Percentiles rank a stretch among this genome's conserved stretches.
Conservation (phyloP, 1,140 invertebrate genomes). For the Aphidius gifuensis region DNA sequence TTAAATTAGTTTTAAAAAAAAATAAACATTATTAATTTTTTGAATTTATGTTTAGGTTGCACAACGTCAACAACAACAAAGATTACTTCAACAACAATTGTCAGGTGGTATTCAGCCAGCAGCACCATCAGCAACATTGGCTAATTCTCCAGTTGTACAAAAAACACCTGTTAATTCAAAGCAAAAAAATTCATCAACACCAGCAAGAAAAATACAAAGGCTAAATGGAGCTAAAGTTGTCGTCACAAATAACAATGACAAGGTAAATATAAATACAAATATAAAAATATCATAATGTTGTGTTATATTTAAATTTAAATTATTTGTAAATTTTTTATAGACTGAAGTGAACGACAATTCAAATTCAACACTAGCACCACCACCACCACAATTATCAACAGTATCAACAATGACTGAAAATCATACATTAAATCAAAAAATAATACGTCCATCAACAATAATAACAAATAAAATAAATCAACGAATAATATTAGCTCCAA, state of each 20-base stretch:
- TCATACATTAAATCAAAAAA: slow-evolving; percentile 41
- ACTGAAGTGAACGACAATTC: slow-evolving; percentile 47
- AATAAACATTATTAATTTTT: slow-evolving; percentile 5
- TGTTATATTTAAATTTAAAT: neutral
- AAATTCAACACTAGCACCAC: slow-evolving; percentile 37
- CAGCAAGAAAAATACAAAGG: slow-evolving; percentile 52
- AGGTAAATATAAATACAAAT: slow-evolving; percentile 34
- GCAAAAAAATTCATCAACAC: slow-evolving; percentile 45
- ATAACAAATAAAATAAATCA: slow-evolving; percentile 42
- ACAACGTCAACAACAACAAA: slow-evolving; percentile 62
- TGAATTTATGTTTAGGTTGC: slow-evolving; percentile 53
- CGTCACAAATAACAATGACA: slow-evolving; percentile 53
- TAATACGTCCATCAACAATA: slow-evolving; percentile 52
- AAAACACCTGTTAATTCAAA: slow-evolving; percentile 52
- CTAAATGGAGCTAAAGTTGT: slow-evolving; percentile 52
- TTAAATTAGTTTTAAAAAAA: neutral
- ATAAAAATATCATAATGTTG: neutral
- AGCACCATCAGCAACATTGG: slow-evolving; percentile 41
- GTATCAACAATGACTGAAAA: slow-evolving; percentile 42
- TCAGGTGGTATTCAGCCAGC: slow-evolving; percentile 46
- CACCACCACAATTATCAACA: slow-evolving; percentile 33
- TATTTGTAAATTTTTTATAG: slow-evolving; percentile 31
- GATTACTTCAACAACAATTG: slow-evolving; percentile 57
- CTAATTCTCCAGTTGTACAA: slow-evolving; percentile 35
- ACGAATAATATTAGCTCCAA: slow-evolving; percentile 42